Evolutionary conservation across 2,797 vertebrate genomes (phyloP), one percentile per base, ranked within the genome.

Genomic region (Rhodeus uyekii): DNA sequence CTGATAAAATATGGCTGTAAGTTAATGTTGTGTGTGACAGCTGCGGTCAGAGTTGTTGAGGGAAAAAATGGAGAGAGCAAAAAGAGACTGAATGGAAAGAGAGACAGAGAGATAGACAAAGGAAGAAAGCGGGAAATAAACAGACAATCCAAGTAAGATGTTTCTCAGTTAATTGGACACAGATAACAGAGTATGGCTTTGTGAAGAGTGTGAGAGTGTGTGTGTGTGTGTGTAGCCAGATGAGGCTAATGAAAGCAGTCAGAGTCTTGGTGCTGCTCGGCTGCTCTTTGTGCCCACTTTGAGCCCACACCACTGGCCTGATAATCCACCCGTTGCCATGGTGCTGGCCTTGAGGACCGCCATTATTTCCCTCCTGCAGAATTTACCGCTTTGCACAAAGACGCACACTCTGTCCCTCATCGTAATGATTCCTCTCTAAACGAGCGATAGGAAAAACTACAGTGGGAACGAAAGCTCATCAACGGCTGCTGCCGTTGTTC

Each of bases 251-350:
- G 65, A 76, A 79, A 81, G 68, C 75, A 82, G 78, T 74, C 67
- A n/a, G 68, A 63, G 82, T 69, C 65, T 78, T 78, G 60, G 60
- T 39, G 34, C 71, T 81, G 60, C 42, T 77, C 22, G 67, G 69
- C 48, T 36, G 76, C 83, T 84, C 83, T 77, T 60, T 86, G 71
- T 82, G 83, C 42, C 80, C 61, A 86, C 44, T 80, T 39, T 67
- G 55, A 84, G 82, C 76, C 84, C 61, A 82, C 76, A 78, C 76
- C 55, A 58, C 61, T 74, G 19, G 79, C 75, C 86, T 84, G 77
- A 84, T 88, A 85, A 88, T 86, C 86, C 84, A 46, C 68, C 74
- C 48, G 87, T 88, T 89, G 85, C 88, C 87, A 90, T 89, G 86
- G 84, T 55, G 77, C 58, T 87, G 81, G 89, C 89, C 85, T 90